These are phyloP conservation scores for Pollimyrus isidori DNA, from an alignment of 2,113 vertebrate genomes.

Conservation along the genomic window DNA sequence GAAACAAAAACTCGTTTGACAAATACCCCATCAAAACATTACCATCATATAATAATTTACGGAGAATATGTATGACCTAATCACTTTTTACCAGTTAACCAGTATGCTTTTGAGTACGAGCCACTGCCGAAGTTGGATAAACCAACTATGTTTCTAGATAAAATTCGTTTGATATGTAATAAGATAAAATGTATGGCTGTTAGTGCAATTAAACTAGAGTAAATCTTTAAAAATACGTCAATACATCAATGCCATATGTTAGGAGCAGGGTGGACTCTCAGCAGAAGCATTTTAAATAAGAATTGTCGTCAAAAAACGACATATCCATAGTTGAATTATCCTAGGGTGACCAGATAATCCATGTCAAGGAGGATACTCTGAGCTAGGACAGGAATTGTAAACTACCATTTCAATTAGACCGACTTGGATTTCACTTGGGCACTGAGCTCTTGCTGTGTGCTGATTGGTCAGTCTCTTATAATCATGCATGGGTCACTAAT, in stretches of 20 bases:
- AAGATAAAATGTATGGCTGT: not conserved
- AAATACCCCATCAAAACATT: not conserved
- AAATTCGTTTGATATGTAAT: not conserved
- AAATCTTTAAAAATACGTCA: not conserved
- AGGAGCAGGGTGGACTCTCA: not conserved
- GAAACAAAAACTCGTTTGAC: conserved; percentile 21
- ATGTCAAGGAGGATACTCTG: too few relatives aligned
- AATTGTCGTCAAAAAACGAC: too few relatives aligned
- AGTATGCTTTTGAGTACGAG: not conserved
- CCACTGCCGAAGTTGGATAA: not conserved
- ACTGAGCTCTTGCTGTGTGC: too few relatives aligned
- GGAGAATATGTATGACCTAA: not conserved
- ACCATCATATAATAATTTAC: not conserved
- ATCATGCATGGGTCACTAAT: too few relatives aligned
- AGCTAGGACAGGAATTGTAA: too few relatives aligned
- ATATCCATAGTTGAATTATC: too few relatives aligned
- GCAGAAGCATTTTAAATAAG: too few relatives aligned
- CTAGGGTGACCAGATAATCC: too few relatives aligned
- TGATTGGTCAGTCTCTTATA: too few relatives aligned
- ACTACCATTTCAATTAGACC: too few relatives aligned
- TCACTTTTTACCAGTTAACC: not conserved
- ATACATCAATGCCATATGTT: not conserved
- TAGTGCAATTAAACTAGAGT: not conserved
- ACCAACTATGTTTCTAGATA: not conserved
- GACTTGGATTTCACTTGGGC: too few relatives aligned